These are phyloP conservation scores for Exocentrus adspersus DNA, from an alignment of 2,888 invertebrate genomes.

Conservation along the genomic window DNA sequence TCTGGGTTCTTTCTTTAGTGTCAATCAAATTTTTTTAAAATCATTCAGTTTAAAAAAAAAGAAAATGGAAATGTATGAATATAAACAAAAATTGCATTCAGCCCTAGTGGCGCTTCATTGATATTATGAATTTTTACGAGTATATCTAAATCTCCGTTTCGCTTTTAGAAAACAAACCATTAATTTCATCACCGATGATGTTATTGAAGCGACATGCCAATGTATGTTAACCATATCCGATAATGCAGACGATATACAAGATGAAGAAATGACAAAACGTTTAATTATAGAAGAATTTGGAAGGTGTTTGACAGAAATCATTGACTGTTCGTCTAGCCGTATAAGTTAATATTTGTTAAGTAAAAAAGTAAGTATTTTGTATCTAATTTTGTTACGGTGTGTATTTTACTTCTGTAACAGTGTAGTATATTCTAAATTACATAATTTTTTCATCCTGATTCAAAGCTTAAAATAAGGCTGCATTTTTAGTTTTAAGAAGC, in stretches of 20 bases:
- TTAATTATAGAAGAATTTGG: constrained; percentile 95
- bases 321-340: constrained; percentile 68
- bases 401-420: constrained; percentile 33
- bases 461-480: too few relatives aligned
- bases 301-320: constrained; percentile 92
- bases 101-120: too few relatives aligned
- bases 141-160: too few relatives aligned
- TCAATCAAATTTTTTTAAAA: neutral
- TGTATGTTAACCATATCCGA: constrained; percentile 95
- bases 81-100: too few relatives aligned
- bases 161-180: constrained; percentile 76
- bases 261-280: constrained; percentile 73
- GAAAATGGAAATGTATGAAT: too few relatives aligned
- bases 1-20: neutral
- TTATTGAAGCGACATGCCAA: constrained; percentile 95
- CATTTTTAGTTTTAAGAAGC: too few relatives aligned
- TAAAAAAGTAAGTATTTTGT: constrained; percentile 30
- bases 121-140: too few relatives aligned
- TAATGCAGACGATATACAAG: constrained; percentile 76
- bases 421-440: constrained; percentile 17
- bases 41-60: too few relatives aligned
- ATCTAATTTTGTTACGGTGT: constrained; percentile 31
- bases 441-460: neutral
- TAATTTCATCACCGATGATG: constrained; percentile 92
- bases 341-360: constrained; percentile 39